Conservation (phyloP, 35 echinoderm and acorn worm species). For the Apostichopus parvimensis region DNA sequence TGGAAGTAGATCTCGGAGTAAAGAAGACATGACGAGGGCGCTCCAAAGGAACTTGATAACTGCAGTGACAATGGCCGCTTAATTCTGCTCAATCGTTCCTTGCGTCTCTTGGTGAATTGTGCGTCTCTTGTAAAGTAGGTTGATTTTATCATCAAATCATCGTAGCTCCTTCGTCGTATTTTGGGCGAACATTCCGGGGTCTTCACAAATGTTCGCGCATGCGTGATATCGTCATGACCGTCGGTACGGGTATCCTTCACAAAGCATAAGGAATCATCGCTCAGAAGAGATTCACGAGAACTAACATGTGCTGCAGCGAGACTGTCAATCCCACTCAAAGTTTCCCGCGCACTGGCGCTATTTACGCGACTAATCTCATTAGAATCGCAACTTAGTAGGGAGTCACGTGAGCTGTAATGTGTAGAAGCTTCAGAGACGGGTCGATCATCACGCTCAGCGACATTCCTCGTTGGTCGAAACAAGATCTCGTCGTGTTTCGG, state of each 20-base stretch:
- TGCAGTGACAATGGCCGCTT: neutral
- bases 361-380: neutral
- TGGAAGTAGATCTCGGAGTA: neutral
- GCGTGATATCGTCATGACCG: neutral
- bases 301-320: neutral
- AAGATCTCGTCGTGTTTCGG: neutral
- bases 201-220: neutral
- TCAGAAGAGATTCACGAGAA: constrained; percentile 16
- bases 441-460: neutral
- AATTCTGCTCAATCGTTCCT: neutral
- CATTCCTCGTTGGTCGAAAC: neutral
- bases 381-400: constrained; percentile 14
- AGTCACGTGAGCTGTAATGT: constrained; percentile 6
- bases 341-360: neutral
- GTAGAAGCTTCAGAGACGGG: neutral
- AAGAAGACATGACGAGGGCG: neutral
- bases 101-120: neutral
- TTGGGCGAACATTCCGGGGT: neutral
- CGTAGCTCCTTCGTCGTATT: neutral
- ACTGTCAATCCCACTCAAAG: neutral
- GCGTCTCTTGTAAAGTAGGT: neutral
- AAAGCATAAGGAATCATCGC: neutral
- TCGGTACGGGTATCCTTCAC: neutral
- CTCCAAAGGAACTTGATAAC: neutral
- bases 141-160: neutral